Evolutionary conservation across 2,888 invertebrate species (phyloP).

Genomic region (Tricholauxania praeusta): DNA sequence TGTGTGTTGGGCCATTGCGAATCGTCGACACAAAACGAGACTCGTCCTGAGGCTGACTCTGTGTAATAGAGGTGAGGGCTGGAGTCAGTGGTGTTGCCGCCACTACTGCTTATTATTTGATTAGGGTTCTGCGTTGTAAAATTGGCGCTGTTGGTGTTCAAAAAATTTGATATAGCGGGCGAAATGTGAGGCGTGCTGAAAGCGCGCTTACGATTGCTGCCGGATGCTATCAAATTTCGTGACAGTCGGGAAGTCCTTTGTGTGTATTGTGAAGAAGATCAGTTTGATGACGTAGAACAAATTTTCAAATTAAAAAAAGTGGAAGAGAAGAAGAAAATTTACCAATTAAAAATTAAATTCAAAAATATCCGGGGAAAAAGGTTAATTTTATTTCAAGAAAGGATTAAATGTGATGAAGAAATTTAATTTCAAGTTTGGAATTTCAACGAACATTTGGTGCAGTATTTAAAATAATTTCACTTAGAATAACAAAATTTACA

Average conservation of each 20-base stretch:
- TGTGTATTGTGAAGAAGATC: neutral
- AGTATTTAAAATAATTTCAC: no score
- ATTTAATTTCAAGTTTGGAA: no score
- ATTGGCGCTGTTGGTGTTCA: slow-evolving; percentile 36
- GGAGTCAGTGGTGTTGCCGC: neutral
- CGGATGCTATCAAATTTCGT: slow-evolving; percentile 6
- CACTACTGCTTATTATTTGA: neutral
- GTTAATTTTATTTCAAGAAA: no score
- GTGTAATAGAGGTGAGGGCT: slow-evolving; percentile 50
- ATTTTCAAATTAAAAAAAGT: slow-evolving; percentile 24
- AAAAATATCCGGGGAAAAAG: neutral
- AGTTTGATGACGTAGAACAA: slow-evolving; percentile 7
- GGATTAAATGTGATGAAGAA: no score
- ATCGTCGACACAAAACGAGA: slow-evolving; percentile 59
- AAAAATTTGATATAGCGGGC: slow-evolving; percentile 39
- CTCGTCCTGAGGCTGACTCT: slow-evolving; percentile 55
- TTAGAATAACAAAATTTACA: no score
- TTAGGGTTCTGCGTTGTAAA: neutral
- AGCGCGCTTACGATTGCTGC: slow-evolving; percentile 58
- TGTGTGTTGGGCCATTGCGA: slow-evolving; percentile 52
- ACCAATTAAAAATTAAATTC: slow-evolving; percentile 39
- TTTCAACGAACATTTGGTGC: no score
- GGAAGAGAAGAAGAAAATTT: slow-evolving; percentile 41
- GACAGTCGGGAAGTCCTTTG: slow-evolving; percentile 35
- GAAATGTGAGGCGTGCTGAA: slow-evolving; percentile 62